Evolutionary conservation across 2,888 invertebrate genomes (phyloP).

Genomic region (Graphium colonna): DNA sequence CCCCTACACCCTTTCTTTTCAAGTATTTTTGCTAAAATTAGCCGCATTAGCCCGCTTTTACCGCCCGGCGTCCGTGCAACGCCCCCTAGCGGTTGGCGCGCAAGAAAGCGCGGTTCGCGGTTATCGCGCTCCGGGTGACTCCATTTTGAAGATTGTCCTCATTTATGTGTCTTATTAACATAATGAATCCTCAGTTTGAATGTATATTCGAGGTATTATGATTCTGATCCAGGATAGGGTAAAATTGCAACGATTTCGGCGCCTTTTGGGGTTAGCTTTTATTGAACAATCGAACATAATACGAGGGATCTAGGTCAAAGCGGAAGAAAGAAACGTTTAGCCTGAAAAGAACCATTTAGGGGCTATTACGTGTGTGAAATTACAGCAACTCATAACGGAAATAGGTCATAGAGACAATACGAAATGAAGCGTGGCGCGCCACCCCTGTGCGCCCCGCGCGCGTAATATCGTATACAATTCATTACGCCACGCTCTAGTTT

Average conservation of each 20-base stretch:
- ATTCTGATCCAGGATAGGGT: no score
- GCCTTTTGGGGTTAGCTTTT: no score
- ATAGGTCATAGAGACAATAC: conserved; percentile 68
- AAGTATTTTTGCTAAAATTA: no score
- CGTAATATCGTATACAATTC: conserved; percentile 48
- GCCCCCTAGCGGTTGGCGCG: conserved; percentile 33
- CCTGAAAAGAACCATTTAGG: conserved; percentile 2
- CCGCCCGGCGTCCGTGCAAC: conserved; percentile 27
- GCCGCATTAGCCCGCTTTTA: no score
- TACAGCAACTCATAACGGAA: conserved; percentile 37
- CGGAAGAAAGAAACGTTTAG: background rate
- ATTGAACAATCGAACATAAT: background rate
- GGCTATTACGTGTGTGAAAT: conserved; percentile 13
- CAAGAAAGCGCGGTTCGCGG: conserved; percentile 33
- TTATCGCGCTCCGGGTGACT: conserved; percentile 32
- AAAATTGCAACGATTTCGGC: no score
- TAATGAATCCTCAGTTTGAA: background rate
- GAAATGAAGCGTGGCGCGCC: conserved; percentile 41
- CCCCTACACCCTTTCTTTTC: background rate
- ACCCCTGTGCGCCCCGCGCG: conserved; percentile 28
- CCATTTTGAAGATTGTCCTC: conserved; percentile 33
- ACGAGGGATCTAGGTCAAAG: background rate
- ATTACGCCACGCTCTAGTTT: conserved; percentile 37
- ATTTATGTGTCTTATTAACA: background rate
- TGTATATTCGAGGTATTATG: background rate